Evolutionary conservation across 2,797 vertebrate species (phyloP), one percentile per base, ranked within the genome.

Genomic region (Sphenopsis melanotis): DNA sequence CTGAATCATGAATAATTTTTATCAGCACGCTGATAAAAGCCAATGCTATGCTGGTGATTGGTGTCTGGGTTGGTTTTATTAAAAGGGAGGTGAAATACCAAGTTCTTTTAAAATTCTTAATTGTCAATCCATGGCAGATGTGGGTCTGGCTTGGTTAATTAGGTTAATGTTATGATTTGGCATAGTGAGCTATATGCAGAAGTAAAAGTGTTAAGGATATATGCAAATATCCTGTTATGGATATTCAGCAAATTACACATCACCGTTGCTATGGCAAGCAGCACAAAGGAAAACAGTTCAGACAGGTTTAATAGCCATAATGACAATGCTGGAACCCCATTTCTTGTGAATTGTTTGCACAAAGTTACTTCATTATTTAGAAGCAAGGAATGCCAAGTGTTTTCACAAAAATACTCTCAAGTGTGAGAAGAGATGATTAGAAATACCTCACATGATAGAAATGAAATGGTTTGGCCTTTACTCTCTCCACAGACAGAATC

Each of bases 81-180:
- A 65, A 50, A 27, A 64, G 12, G 12, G 56, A 86, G 53, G 56
- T 41, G 29, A 74, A 94, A 89, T 65, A 61, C 5, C 2, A 69
- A 71, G 50, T 41, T 46, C 52, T 44, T 77, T 22, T 34, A 70
- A 75, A 72, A 84, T 22, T 22, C 69, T 59, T 50, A 63, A 44
- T 57, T 83, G 76, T 64, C 70, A 68, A 37, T 89, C 53, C 56
- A 21, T 24, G 47, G 52, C 52, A 83, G 87, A 68, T 86, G 42
- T 56, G 71, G 87, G 71, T 77, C 87, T 94, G 83, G 47, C 59
- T 84, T 83, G 37, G 76, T 89, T 94, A 94, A 95, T n/a, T 89
- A 80, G 89, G 92, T 88, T 91, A 91, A 89, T 71, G 74, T 61
- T 68, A 83, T 74, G 70, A 78, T 84, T 47, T 70, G 70, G 85